Percentiles rank a stretch among this genome's conserved stretches.
Conservation (phyloP, 2,113 vertebrate genomes). For the Irena cyanogastra region DNA sequence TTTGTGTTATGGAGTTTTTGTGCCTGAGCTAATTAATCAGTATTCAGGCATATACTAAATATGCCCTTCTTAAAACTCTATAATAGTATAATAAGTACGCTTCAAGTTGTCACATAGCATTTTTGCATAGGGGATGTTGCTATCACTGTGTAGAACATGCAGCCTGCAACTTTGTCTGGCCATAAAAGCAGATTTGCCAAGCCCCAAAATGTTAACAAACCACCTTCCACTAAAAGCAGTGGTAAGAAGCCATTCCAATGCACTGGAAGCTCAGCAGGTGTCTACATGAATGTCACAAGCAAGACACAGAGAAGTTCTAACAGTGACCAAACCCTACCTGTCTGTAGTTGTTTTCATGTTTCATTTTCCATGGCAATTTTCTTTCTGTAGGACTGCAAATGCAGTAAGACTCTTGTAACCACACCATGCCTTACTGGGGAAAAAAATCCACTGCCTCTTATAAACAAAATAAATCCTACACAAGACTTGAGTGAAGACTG, state of each 20-base stretch:
- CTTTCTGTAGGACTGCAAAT: neutral
- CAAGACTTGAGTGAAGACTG: neutral
- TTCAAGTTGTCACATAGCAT: neutral
- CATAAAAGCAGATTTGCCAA: neutral
- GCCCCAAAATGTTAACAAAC: neutral
- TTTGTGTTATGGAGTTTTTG: neutral
- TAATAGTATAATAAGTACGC: neutral
- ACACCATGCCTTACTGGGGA: neutral
- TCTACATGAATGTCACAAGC: neutral
- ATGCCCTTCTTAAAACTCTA: neutral
- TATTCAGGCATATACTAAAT: neutral
- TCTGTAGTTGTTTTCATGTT: neutral
- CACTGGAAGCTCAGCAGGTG: neutral
- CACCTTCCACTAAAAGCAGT: neutral
- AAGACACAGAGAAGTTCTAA: neutral
- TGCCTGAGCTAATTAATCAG: neutral
- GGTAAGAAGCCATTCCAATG: neutral
- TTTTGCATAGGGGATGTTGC: neutral
- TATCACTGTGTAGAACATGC: neutral
- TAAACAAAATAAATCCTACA: neutral
- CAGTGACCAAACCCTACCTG: neutral
- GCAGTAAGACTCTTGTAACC: neutral
- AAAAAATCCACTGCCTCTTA: neutral
- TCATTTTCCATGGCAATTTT: neutral
- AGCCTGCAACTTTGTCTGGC: neutral